Evolutionary conservation across 2,113 vertebrate genomes (phyloP).

Genomic region (Verasper variegatus): DNA sequence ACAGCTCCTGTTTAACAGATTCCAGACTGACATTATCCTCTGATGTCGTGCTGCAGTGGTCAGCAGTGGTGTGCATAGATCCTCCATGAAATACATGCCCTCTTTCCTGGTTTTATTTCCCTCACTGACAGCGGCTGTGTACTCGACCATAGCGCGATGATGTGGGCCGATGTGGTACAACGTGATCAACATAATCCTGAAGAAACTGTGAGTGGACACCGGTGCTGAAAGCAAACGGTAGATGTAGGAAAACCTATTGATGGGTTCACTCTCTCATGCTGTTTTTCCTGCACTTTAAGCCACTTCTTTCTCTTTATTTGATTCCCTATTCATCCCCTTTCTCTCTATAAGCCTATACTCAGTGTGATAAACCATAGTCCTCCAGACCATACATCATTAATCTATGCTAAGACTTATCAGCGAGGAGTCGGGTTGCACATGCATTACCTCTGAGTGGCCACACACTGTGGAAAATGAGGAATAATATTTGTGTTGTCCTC

Average conservation of each 20-base stretch:
- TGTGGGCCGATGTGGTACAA: constrained; percentile 24
- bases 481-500: background rate
- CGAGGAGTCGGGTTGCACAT: constrained; percentile 41
- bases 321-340: constrained; percentile 19
- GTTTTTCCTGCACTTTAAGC: background rate
- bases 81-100: constrained; percentile 9
- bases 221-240: constrained; percentile 27
- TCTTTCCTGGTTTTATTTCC: too few species aligned
- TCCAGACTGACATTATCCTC: too few species aligned
- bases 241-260: constrained; percentile 28
- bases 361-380: constrained; percentile 20
- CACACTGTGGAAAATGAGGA: constrained; percentile 21
- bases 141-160: background rate
- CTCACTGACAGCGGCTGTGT: background rate
- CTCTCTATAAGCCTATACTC: constrained; percentile 6
- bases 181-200: constrained; percentile 5
- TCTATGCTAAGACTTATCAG: constrained; percentile 41
- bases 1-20: too few species aligned
- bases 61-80: too few species aligned
- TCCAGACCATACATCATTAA: constrained; percentile 24
- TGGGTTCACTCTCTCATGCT: constrained; percentile 22
- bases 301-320: constrained; percentile 12
- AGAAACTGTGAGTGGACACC: constrained; percentile 28
- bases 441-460: constrained; percentile 37
- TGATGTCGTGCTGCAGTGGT: too few species aligned